Base-by-base conservation (phyloP, 2,888 invertebrate species). In the Drosophila stalkeri region DNA sequence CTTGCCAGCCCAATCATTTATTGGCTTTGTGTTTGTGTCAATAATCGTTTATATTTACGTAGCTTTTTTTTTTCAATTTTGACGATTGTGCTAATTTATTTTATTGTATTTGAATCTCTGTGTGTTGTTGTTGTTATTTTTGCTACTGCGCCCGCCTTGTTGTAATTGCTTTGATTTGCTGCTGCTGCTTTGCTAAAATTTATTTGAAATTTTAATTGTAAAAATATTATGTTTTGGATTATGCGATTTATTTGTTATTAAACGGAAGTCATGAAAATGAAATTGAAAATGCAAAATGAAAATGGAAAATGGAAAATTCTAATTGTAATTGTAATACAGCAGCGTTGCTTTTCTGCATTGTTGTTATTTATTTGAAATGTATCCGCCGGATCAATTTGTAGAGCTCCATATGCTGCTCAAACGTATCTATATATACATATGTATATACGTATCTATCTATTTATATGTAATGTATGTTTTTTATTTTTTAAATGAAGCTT, bases 151-250 rank as follows among this genome's bases (percentile, higher is more conserved):
- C 23, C 0, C 59, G n/a, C 43, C 37, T 44, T n/a, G 46, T 79
- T 79, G 54, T 27, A 87, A 79, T 87, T 84, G 86, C 84, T 88
- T 83, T 86, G 83, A 86, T 83, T 86, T 86, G 57, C 75, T 86
- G 57, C 43, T 70, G 75, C 66, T 84, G 80, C 89, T 80, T 80
- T 80, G 77, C 81, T 86, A 84, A 81, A 86, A 82, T 89, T 82
- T 89, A 88, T 90, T 90, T 90, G 88, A 85, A 89, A 90, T 90
- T 90, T 90, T 89, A 90, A 90, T 90, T 90, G 89, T 83, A 73
- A 66, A 80, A 90, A 90, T 90, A 90, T 90, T 90, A 75, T 88
- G 84, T 67, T 81, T 85, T 72, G 77, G 90, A 90, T 90, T 89
- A 90, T 90, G 88, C 85, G 89, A 90, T 90, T 90, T 90, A 89